Percentiles rank a stretch among this genome's conserved stretches.
These are phyloP conservation scores for Chaenocephalus aceratus DNA, from an alignment of 2,113 vertebrate species.

Conservation along the genomic window DNA sequence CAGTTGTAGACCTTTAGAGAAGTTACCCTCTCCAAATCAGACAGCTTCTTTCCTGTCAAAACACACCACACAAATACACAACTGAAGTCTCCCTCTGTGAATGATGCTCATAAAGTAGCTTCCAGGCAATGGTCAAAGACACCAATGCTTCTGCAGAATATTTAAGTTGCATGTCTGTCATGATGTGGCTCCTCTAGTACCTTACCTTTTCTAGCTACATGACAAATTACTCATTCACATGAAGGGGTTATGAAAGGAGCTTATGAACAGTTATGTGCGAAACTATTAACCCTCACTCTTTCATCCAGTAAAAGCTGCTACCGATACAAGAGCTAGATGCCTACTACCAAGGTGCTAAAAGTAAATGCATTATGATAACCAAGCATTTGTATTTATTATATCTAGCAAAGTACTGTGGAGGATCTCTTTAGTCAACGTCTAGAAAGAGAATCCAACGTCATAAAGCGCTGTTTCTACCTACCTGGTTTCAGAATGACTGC, in stretches of 20 bases:
- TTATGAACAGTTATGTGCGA: background rate
- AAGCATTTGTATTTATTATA: background rate
- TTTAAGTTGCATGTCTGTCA: background rate
- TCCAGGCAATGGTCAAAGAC: background rate
- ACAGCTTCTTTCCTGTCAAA: constrained; percentile 93
- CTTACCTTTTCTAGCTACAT: background rate
- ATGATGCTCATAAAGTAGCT: background rate
- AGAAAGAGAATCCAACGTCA: background rate
- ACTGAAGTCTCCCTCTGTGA: background rate
- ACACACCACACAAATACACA: constrained; percentile 1
- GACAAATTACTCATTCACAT: background rate
- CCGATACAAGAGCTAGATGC: background rate
- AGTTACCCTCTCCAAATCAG: constrained; percentile 97
- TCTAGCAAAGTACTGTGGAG: background rate
- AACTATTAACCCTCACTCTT: background rate
- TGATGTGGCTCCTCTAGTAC: background rate
- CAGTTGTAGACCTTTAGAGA: constrained; percentile 99
- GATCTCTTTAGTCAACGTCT: background rate
- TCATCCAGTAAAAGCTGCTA: background rate
- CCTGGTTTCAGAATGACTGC: constrained; percentile 99
- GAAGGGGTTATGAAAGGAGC: too few relatives aligned
- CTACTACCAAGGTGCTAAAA: background rate
- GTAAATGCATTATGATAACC: background rate
- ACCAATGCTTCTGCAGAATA: background rate
- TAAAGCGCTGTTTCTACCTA: constrained; percentile 52